Percentiles rank a stretch among this genome's conserved stretches.
phyloP scores from a whole-genome alignment of 2,888 invertebrate species.

The Thelaira solivaga region DNA sequence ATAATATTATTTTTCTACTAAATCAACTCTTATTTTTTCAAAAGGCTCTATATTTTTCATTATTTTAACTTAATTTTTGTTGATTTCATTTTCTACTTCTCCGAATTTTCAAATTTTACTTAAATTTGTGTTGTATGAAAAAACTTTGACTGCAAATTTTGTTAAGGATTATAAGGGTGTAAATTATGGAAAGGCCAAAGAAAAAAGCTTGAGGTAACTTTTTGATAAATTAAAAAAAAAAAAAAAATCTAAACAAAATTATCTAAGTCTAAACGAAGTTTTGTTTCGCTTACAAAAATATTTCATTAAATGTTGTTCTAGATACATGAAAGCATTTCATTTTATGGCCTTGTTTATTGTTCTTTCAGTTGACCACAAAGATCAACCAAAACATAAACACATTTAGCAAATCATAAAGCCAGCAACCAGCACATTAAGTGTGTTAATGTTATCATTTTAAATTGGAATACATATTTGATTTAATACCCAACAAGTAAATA shows the following conservation, averaged over 20 bases:
- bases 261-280: not conserved
- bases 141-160: too few species aligned
- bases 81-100: too few species aligned
- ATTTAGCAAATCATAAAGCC: not conserved
- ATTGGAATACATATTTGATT: conserved; percentile 12
- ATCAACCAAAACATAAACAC: not conserved
- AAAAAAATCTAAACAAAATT: not conserved
- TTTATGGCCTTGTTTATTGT: not conserved
- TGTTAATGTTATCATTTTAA: conserved; percentile 5
- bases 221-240: too few species aligned
- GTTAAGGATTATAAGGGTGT: too few species aligned
- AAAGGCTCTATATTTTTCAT: too few species aligned
- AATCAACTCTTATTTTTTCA: too few species aligned
- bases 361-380: not conserved
- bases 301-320: not conserved
- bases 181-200: too few species aligned
- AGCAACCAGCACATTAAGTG: conserved; percentile 5
- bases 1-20: too few species aligned
- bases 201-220: too few species aligned
- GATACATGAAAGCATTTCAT: not conserved
- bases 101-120: too few species aligned
- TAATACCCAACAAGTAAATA: not conserved
- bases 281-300: not conserved
- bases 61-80: too few species aligned
- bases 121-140: too few species aligned